Evolutionary conservation across 2,797 vertebrate genomes (phyloP).

Genomic region (Micrastur ruficollis): DNA sequence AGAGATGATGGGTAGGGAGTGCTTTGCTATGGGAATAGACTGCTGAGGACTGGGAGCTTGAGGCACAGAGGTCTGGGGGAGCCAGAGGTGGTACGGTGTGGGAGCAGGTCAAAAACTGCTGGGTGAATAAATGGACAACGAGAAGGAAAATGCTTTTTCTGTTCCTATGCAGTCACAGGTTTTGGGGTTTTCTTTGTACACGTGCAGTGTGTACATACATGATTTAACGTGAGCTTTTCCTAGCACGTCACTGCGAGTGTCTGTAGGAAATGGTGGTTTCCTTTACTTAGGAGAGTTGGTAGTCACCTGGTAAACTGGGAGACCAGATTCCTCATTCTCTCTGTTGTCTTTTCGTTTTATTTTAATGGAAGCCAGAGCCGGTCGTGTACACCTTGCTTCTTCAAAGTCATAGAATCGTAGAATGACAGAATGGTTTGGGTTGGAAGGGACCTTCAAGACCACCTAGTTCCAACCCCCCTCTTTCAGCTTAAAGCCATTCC

Average conservation of each 20-base stretch:
- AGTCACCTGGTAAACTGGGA: not conserved
- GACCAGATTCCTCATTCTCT: not conserved
- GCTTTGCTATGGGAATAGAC: not conserved
- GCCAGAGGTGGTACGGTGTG: not conserved
- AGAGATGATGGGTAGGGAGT: not conserved
- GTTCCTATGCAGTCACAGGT: not conserved
- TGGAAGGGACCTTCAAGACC: no score
- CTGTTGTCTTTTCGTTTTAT: not conserved
- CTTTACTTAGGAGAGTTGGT: not conserved
- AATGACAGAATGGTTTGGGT: no score
- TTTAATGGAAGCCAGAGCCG: not conserved
- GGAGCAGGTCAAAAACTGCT: not conserved
- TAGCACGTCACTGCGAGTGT: not conserved
- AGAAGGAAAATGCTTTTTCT: not conserved
- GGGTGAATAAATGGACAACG: not conserved
- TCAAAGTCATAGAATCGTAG: no score
- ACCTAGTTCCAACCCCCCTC: no score
- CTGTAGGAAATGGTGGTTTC: not conserved
- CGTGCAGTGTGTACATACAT: accelerated
- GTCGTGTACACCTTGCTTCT: not conserved
- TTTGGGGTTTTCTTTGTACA: not conserved
- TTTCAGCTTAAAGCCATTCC: no score
- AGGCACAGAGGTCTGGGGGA: not conserved
- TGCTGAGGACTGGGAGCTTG: not conserved
- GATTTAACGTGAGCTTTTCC: not conserved